Conservation (phyloP, 1,140 invertebrate genomes). For the Ooceraea biroi region DNA sequence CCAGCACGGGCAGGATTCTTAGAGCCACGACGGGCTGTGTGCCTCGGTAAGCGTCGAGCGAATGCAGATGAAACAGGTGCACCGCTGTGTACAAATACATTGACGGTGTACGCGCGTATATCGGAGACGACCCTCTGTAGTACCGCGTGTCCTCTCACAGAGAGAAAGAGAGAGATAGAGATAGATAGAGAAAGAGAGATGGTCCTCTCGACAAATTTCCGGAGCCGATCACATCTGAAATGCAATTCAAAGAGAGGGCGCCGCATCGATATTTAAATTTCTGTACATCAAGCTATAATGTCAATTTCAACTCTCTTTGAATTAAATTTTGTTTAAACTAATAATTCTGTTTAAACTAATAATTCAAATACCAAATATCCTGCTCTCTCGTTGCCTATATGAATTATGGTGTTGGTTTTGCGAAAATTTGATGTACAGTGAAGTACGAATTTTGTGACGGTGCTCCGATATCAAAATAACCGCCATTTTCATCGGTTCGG, state of each 20-base stretch:
- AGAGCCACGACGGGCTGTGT: slow-evolving; percentile 31
- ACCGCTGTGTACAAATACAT: not conserved
- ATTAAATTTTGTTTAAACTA: not conserved
- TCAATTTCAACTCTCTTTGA: not conserved
- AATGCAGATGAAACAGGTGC: slow-evolving; percentile 5
- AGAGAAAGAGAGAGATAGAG: too few species aligned
- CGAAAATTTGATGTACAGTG: too few species aligned
- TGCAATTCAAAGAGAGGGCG: slow-evolving; percentile 15
- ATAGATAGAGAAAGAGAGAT: not conserved
- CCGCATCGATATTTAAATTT: slow-evolving; percentile 8
- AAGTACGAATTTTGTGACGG: not conserved
- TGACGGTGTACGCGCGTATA: not conserved
- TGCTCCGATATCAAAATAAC: not conserved
- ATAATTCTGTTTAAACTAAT: too few species aligned
- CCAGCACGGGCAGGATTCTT: slow-evolving; percentile 51
- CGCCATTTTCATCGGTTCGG: slow-evolving; percentile 14
- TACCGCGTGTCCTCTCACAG: not conserved
- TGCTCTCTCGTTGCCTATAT: too few species aligned
- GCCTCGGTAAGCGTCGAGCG: slow-evolving; percentile 63
- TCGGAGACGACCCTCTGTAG: not conserved
- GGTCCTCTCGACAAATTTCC: not conserved
- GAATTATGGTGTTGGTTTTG: too few species aligned
- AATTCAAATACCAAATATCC: too few species aligned
- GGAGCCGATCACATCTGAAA: too few species aligned
- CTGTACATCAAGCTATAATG: not conserved